Conservation (phyloP, 1,140 invertebrate species). For the Acromyrmex heyeri region DNA sequence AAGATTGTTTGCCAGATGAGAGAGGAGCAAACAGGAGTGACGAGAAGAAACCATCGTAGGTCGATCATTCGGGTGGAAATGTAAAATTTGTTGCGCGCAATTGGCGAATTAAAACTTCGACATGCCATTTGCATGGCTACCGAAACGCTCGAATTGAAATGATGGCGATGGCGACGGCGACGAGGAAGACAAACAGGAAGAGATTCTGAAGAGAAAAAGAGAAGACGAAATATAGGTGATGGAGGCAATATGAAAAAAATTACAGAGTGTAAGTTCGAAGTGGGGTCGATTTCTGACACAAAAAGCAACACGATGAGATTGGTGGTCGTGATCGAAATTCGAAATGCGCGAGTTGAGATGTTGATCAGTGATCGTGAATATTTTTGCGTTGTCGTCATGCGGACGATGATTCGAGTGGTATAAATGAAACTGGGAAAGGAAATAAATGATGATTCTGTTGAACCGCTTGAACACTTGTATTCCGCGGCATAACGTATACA, state of each 20-base stretch:
- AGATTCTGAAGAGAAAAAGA: background rate
- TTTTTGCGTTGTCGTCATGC: background rate
- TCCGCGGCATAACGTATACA: background rate
- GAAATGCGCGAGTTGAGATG: background rate
- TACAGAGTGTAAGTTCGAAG: slow-evolving; percentile 44
- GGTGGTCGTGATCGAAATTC: background rate
- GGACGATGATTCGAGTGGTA: slow-evolving; percentile 6
- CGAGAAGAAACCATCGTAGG: slow-evolving; percentile 12
- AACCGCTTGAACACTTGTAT: background rate
- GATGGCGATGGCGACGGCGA: background rate
- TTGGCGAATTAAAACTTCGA: slow-evolving; percentile 72
- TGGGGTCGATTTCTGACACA: slow-evolving; percentile 14
- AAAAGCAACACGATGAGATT: slow-evolving; percentile 19
- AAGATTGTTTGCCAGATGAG: slow-evolving; percentile 38
- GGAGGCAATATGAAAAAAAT: slow-evolving; percentile 56
- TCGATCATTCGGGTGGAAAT: slow-evolving; percentile 72
- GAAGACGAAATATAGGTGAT: background rate
- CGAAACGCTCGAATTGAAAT: slow-evolving; percentile 27
- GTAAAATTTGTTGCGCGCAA: slow-evolving; percentile 61
- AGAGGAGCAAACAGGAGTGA: background rate
- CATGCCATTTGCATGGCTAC: slow-evolving; percentile 66
- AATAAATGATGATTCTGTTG: slow-evolving; percentile 36
- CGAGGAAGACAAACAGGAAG: slow-evolving; percentile 25
- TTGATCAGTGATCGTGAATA: background rate
- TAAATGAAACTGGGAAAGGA: slow-evolving; percentile 22